These are phyloP conservation scores for Xiphorhynchus erythropygius DNA, from an alignment of 2,797 vertebrate genomes.

Conservation along the genomic window DNA sequence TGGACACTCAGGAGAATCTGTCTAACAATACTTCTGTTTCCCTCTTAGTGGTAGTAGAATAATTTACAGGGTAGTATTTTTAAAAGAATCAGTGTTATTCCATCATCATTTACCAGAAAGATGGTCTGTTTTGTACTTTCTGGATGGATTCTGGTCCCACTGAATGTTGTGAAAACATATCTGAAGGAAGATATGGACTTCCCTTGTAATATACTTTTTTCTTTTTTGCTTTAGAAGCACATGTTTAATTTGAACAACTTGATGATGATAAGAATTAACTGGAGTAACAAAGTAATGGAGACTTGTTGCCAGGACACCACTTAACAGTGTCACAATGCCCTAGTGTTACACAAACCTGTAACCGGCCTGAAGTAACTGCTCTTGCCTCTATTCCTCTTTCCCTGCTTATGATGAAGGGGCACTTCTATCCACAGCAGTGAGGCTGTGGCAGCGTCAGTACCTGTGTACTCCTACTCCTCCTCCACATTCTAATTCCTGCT, in stretches of 20 bases:
- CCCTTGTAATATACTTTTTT: not conserved
- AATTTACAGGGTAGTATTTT: not conserved
- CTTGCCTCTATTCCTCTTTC: not conserved
- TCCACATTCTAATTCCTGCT: not conserved
- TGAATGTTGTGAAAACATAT: not conserved
- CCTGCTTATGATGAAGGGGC: not conserved
- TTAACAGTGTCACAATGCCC: not conserved
- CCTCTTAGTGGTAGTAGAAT: not conserved
- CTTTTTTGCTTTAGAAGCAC: not conserved
- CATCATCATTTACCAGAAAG: not conserved
- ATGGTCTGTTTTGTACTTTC: not conserved
- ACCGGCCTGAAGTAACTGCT: not conserved
- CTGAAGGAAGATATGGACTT: not conserved
- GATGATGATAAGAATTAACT: not conserved
- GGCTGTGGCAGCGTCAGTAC: not conserved
- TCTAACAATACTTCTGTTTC: not conserved
- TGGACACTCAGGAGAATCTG: not conserved
- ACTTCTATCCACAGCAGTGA: rapidly evolving
- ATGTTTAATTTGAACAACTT: not conserved
- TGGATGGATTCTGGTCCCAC: not conserved
- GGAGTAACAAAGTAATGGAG: not conserved
- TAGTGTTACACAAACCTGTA: not conserved
- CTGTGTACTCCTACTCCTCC: not conserved
- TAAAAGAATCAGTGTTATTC: not conserved
- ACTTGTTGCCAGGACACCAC: not conserved